Evolutionary conservation across 2,113 vertebrate genomes (phyloP), one percentile per base, ranked within the genome.

Genomic region (Phalacrocorax pelagicus): DNA sequence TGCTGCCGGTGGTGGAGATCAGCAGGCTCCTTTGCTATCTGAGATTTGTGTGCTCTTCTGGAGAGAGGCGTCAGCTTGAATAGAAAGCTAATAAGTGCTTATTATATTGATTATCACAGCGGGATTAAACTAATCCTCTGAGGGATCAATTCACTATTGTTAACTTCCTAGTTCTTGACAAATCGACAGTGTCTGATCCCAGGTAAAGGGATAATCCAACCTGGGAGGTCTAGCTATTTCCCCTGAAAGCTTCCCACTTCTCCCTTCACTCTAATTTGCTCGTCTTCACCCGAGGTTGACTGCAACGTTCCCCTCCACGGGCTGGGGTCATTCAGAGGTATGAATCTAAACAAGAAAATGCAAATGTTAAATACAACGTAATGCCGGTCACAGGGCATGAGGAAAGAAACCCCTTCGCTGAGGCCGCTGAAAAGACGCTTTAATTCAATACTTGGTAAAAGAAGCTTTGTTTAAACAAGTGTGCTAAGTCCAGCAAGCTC

Each of bases 31-130:
- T 81, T 57, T n/a, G 6, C 58, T 72, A 1, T 24, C 22, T 26
- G 44, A 77, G 74, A 40, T 62, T 24, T 62, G 10, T 67, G 19
- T 27, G 70, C 42, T 66, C 12, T 58, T 58, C 73, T 71, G 58
- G 22, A 62, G 65, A 57, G 61, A 70, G n/a, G 15, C 66, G 55
- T 38, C 77, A 65, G 44, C 89, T 55, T 69, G 77, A 75, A 65
- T 1, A 70, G 67, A 74, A 74, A 90, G 71, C 52, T 86, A 90
- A 78, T 75, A 70, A 86, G 61, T 66, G 51, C 61, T 89, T 83
- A 94, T 92, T 92, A 86, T 86, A 86, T 94, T 89, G 92, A 94
- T 89, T 86, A 92, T 79, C 94, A 89, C 88, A 74, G 92, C 40
- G 42, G 75, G 88, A 89, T 95, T 82, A 86, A 86, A 58, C 77